Conservation (phyloP, 35 echinoderm and acorn worm genomes). For the Amphiura filiformis region DNA sequence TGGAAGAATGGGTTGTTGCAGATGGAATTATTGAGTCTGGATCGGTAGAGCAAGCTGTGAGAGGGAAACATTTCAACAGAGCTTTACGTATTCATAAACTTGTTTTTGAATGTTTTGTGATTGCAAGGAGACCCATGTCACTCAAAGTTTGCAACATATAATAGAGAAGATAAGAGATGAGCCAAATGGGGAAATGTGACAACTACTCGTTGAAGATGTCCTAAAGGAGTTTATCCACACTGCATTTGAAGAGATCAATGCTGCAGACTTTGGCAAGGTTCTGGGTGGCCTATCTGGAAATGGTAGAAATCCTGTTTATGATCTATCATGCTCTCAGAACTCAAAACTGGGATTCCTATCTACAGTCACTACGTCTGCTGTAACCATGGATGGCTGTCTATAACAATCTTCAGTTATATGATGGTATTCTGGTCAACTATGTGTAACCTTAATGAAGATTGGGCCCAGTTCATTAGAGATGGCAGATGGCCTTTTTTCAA, state of each 20-base stretch:
- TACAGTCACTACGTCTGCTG: not conserved
- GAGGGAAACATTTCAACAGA: constrained; percentile 49
- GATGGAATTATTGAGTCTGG: constrained; percentile 39
- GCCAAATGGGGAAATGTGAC: constrained; percentile 13
- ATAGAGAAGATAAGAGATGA: constrained; percentile 20
- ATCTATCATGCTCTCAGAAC: not conserved
- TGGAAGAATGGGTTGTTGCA: constrained; percentile 46
- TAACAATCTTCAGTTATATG: too few relatives aligned
- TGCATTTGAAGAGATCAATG: constrained; percentile 15
- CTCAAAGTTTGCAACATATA: constrained; percentile 12
- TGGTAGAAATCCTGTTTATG: not conserved
- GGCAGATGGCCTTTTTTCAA: too few relatives aligned
- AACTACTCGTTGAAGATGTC: constrained; percentile 4
- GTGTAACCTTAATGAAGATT: too few relatives aligned
- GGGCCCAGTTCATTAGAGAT: too few relatives aligned
- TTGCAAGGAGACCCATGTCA: constrained; percentile 32
- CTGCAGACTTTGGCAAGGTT: not conserved
- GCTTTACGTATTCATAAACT: constrained; percentile 24
- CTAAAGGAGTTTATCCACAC: constrained; percentile 24
- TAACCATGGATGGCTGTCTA: not conserved
- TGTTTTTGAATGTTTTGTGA: constrained; percentile 32
- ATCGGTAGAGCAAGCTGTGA: constrained; percentile 45
- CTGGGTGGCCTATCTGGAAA: constrained; percentile 16
- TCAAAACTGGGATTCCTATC: not conserved
- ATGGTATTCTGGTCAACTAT: too few relatives aligned